A percentile compares a stretch with the other conserved stretches of the same genome.
These are phyloP conservation scores for Chaetoderma sp. DNA, from an alignment of 2,888 invertebrate species.

Conservation along the genomic window DNA sequence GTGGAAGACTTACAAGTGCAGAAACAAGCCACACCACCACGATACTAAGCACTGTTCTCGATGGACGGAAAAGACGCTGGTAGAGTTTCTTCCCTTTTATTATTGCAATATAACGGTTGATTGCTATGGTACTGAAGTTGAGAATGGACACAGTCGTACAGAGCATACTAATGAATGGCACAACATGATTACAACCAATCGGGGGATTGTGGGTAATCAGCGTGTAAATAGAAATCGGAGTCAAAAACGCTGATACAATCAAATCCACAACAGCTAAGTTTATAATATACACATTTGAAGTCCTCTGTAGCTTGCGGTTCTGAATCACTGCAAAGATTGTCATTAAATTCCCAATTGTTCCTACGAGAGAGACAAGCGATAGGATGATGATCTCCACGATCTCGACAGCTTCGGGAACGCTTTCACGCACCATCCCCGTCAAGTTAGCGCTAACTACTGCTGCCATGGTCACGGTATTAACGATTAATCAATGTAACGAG, in stretches of 20 bases:
- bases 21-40: not conserved
- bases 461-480: no score
- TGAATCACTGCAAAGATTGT: constrained; percentile 2
- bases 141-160: constrained; percentile 2
- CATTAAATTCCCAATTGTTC: not conserved
- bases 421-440: no score
- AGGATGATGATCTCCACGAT: not conserved
- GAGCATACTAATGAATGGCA: constrained; percentile 3
- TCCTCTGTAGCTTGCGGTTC: not conserved
- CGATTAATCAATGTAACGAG: no score
- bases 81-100: not conserved
- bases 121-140: not conserved
- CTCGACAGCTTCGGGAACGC: not conserved
- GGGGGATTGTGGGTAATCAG: not conserved
- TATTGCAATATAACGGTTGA: constrained; percentile 5
- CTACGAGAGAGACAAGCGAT: not conserved
- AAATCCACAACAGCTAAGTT: constrained; percentile 6
- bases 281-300: constrained; percentile 3
- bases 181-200: not conserved
- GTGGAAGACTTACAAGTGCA: not conserved
- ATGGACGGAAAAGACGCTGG: not conserved
- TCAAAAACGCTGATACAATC: not conserved
- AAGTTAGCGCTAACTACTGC: no score
- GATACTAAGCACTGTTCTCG: not conserved
- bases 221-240: constrained; percentile 2